Base-by-base conservation (phyloP, 2,113 vertebrate genomes). In the Chrysochloris asiatica region DNA sequence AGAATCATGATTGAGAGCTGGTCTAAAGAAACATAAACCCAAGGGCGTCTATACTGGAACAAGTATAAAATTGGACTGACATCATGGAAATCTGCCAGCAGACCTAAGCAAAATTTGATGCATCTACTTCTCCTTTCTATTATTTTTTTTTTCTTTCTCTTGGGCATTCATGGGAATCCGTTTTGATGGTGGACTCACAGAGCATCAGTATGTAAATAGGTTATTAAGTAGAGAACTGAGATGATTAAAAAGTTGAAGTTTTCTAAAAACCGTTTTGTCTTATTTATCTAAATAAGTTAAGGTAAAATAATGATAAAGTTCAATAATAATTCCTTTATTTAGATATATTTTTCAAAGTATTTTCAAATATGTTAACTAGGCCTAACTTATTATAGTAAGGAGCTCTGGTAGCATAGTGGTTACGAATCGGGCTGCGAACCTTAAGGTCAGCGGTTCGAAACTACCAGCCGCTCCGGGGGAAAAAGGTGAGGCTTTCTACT, bases 111-210 rank as follows among this genome's bases (percentile, higher is more conserved):
- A 82, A 96, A 95, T 82, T 26, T 83, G 65, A 43, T 86, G 61
- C 36, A 28, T 52, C 83, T 85, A 95, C 93, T 95, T 95, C 96
- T 95, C 86, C 87, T 96, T 95, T 96, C 90, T 93, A 48, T 63
- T 89, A 43, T 86, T 73, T 78, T 76, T 92, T 86, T 83, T 73
- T 84, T 72, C 69, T 90, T 94, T 91, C 88, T 95, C 7, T 48
- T 65, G 33, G 72, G n/a, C 41, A 67, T 69, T 92, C 80, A 84
- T 45, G 77, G 61, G 67, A 93, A 71, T 80, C 69, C 87, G 19
- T 6, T 26, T 83, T 82, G 72, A 52, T 65, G 56, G n/a, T 38
- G n/a, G 73, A 75, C 61, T 69, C 28, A 54, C 22, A 79, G 21
- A 90, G 50, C 14, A 16, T 89, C 10, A 2, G 33, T 50, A 4